Conservation (phyloP, 2,888 invertebrate species). For the Phyllotreta cruciferae region DNA sequence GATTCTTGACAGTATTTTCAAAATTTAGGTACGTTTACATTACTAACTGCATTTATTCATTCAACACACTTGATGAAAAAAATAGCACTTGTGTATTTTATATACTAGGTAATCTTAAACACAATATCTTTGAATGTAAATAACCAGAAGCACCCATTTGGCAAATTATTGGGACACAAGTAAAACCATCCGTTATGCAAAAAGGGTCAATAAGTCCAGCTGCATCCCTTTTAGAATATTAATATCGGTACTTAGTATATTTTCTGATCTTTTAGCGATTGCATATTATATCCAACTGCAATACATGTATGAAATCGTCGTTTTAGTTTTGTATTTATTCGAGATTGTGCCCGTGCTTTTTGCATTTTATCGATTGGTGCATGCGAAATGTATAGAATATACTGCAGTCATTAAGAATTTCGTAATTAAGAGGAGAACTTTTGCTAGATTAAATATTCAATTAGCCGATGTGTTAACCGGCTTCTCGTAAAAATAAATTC, state of each 20-base stretch:
- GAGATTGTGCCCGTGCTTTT: constrained; percentile 23
- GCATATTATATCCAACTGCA: constrained; percentile 17
- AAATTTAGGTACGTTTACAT: too few species aligned
- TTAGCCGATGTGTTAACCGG: constrained; percentile 30
- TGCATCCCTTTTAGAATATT: constrained; percentile 39
- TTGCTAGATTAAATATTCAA: constrained; percentile 36
- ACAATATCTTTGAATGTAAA: too few species aligned
- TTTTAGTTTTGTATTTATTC: constrained; percentile 29
- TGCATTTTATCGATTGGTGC: constrained; percentile 31
- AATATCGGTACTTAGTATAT: constrained; percentile 32
- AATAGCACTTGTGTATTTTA: too few species aligned
- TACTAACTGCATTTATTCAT: too few species aligned
- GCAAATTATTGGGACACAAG: constrained; percentile 9
- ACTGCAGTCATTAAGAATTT: constrained; percentile 38
- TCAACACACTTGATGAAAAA: too few species aligned
- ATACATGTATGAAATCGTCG: constrained; percentile 18
- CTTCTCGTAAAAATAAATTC: constrained; percentile 32
- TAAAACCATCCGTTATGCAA: constrained; percentile 23
- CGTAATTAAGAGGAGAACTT: constrained; percentile 34
- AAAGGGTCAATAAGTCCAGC: constrained; percentile 26
- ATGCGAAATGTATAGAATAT: constrained; percentile 35
- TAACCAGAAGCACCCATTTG: constrained; percentile 3
- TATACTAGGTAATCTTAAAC: too few species aligned
- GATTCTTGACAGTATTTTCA: too few species aligned
- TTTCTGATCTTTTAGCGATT: constrained; percentile 33